phyloP scores from a whole-genome alignment of 2,888 invertebrate genomes.

The Aproaerema taeniolella region DNA sequence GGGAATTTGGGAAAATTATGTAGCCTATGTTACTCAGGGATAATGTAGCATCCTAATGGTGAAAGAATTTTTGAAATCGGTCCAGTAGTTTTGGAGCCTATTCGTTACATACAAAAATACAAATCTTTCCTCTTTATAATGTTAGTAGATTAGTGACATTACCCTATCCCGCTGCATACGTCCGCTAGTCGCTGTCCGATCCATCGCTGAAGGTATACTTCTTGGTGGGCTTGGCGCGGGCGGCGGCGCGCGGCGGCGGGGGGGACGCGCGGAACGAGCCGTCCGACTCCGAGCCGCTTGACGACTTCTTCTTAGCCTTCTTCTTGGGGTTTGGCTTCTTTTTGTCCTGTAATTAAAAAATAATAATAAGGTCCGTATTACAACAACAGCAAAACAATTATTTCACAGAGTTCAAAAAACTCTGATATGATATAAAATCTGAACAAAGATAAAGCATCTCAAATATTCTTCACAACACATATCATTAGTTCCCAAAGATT shows the following conservation, averaged over 20 bases:
- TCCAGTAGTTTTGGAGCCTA: too few relatives aligned
- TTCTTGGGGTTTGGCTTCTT: constrained; percentile 62
- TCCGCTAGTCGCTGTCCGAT: constrained; percentile 46
- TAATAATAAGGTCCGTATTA: not conserved
- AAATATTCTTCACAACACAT: too few relatives aligned
- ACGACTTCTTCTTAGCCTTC: constrained; percentile 52
- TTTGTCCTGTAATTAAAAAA: constrained; percentile 39
- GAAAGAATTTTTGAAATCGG: too few relatives aligned
- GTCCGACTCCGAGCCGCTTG: constrained; percentile 49
- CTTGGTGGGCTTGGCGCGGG: constrained; percentile 42
- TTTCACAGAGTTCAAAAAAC: not conserved
- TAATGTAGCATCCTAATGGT: too few relatives aligned
- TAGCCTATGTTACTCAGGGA: too few relatives aligned
- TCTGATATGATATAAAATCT: too few relatives aligned
- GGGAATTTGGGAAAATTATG: too few relatives aligned
- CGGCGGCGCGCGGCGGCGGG: constrained; percentile 24
- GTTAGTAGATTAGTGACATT: too few relatives aligned
- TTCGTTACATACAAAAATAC: too few relatives aligned
- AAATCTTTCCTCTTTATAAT: too few relatives aligned
- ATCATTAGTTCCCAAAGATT: too few relatives aligned
- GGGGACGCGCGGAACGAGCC: constrained; percentile 18
- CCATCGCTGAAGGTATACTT: constrained; percentile 67
- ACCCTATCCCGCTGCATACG: not conserved
- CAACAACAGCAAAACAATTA: not conserved
- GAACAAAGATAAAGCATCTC: too few relatives aligned